Percentiles rank a stretch among this genome's conserved stretches.
Evolutionary conservation across 2,888 invertebrate species (phyloP).

Genomic region (Drosophila prostipennis): DNA sequence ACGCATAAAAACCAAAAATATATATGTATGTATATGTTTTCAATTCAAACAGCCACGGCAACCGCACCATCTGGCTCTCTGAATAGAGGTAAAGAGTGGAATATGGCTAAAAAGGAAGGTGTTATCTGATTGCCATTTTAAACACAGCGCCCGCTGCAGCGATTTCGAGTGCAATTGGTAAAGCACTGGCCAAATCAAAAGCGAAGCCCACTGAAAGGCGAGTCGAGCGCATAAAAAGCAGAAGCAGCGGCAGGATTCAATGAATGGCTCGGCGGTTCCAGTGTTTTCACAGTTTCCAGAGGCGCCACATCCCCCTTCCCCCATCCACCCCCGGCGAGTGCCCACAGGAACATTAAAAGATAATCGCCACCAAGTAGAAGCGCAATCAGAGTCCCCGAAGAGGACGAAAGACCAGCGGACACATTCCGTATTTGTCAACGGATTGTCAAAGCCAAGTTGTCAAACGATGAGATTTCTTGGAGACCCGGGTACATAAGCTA

Average conservation of each 20-base stretch:
- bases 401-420: slow-evolving; percentile 11
- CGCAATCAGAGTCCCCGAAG: slow-evolving; percentile 27
- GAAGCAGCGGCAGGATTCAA: slow-evolving; percentile 20
- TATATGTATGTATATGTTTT: slow-evolving; percentile 42
- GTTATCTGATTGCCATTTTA: slow-evolving; percentile 82
- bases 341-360: slow-evolving; percentile 41
- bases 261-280: slow-evolving; percentile 17
- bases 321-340: slow-evolving; percentile 14
- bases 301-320: too few species aligned
- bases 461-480: not conserved
- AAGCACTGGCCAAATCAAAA: slow-evolving; percentile 53
- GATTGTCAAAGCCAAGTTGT: slow-evolving; percentile 25
- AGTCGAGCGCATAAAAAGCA: slow-evolving; percentile 24
- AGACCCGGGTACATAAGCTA: not conserved
- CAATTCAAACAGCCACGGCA: slow-evolving; percentile 53
- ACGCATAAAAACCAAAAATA: slow-evolving; percentile 51
- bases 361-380: slow-evolving; percentile 39
- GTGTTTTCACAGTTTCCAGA: not conserved
- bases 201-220: slow-evolving; percentile 58
- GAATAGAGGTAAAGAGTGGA: slow-evolving; percentile 40
- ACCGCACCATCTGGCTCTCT: slow-evolving; percentile 38
- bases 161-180: slow-evolving; percentile 54
- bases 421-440: slow-evolving; percentile 30
- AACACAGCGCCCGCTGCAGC: slow-evolving; percentile 62
- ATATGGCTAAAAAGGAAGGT: slow-evolving; percentile 64